Conservation (phyloP, 2,888 invertebrate genomes). For the Lochmaea capreae region DNA sequence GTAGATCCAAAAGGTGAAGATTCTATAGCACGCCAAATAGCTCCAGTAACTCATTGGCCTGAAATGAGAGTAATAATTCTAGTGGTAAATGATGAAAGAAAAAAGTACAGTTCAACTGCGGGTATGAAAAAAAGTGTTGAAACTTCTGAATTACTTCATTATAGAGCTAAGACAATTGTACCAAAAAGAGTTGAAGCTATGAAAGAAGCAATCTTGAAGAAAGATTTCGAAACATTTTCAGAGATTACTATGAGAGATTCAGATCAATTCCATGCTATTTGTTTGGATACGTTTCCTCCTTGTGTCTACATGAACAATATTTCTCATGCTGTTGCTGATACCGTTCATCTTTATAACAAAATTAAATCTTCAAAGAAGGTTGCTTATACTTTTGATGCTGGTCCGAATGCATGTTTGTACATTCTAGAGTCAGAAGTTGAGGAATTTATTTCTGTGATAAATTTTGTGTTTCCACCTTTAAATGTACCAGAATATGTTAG, state of each 20-base stretch:
- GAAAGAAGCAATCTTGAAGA: constrained; percentile 70
- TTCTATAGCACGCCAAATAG: constrained; percentile 82
- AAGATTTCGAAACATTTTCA: constrained; percentile 88
- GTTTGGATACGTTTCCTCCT: constrained; percentile 94
- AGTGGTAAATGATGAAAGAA: constrained; percentile 86
- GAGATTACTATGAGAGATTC: constrained; percentile 96
- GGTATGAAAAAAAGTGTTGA: constrained; percentile 87
- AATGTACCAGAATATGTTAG: constrained; percentile 67
- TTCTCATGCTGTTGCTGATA: constrained; percentile 82
- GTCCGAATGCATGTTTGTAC: constrained; percentile 95
- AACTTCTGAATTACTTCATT: constrained; percentile 85
- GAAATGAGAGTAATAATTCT: constrained; percentile 89
- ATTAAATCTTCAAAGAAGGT: constrained; percentile 74
- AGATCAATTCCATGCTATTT: constrained; percentile 96
- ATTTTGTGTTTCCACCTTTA: constrained; percentile 81
- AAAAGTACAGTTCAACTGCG: constrained; percentile 86
- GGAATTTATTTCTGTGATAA: constrained; percentile 75
- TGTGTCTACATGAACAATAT: constrained; percentile 91
- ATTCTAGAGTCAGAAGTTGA: constrained; percentile 81
- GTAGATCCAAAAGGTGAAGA: constrained; percentile 72
- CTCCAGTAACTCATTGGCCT: constrained; percentile 84
- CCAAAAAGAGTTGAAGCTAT: constrained; percentile 76
- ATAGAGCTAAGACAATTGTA: constrained; percentile 79
- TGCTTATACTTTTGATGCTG: constrained; percentile 99
- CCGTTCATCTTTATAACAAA: constrained; percentile 88